Conservation (phyloP, 2,888 invertebrate species). For the Strigamia maritima region DNA sequence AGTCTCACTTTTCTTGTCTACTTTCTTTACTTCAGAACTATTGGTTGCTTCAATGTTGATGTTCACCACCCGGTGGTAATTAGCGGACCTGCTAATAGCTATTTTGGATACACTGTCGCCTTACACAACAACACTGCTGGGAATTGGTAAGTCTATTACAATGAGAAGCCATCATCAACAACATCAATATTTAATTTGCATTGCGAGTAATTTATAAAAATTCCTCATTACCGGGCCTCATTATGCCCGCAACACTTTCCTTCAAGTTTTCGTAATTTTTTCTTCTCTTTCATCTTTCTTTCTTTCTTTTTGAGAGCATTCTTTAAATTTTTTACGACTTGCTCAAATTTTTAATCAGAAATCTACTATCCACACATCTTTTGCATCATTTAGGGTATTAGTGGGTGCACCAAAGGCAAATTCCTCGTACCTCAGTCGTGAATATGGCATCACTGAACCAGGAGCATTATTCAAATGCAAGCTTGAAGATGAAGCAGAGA, state of each 20-base stretch:
- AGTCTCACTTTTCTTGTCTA: not conserved
- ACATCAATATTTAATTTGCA: not conserved
- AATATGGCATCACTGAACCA: slow-evolving; percentile 9
- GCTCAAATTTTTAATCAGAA: not conserved
- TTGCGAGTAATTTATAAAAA: not conserved
- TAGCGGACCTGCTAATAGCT: not conserved
- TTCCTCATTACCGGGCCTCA: not conserved
- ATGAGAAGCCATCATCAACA: not conserved
- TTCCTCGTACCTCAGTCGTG: not conserved
- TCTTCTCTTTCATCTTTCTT: too few relatives aligned
- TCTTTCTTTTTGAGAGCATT: not conserved
- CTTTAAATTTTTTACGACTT: not conserved
- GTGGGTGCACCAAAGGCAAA: slow-evolving; percentile 25
- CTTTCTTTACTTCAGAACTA: not conserved
- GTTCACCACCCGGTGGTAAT: not conserved
- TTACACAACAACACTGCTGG: not conserved
- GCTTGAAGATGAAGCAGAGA: not conserved
- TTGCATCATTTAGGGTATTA: not conserved
- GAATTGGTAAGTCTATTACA: not conserved
- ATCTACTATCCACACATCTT: not conserved
- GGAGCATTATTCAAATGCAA: slow-evolving; percentile 9
- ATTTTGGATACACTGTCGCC: not conserved
- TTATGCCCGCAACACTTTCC: not conserved
- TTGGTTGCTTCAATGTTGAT: not conserved
- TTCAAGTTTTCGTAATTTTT: not conserved